phyloP scores from a whole-genome alignment of 2,113 vertebrate species.

The Grallaria varia region DNA sequence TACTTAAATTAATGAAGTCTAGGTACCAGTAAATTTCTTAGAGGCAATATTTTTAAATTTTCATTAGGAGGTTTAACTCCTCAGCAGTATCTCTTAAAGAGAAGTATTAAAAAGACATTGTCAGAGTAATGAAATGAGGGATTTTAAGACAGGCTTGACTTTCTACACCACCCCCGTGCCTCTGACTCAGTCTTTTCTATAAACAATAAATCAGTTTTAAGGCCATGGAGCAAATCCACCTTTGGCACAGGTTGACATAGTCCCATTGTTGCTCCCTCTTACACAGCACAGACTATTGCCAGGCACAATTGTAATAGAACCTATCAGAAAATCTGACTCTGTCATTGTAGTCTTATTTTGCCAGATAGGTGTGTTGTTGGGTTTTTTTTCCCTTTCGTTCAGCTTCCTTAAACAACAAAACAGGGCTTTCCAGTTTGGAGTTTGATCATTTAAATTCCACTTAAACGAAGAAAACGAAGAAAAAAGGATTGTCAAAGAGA shows the following conservation, averaged over 20 bases:
- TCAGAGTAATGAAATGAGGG: neutral
- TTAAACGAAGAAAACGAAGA: neutral
- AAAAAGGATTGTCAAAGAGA: neutral
- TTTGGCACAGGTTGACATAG: neutral
- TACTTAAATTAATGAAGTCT: neutral
- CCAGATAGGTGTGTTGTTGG: neutral
- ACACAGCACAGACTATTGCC: neutral
- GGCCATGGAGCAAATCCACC: conserved; percentile 36
- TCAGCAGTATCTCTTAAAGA: neutral
- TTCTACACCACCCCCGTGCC: neutral
- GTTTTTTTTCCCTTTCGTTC: neutral
- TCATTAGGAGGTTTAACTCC: neutral
- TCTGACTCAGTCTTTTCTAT: neutral
- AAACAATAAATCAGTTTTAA: conserved; percentile 27
- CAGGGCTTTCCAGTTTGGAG: neutral
- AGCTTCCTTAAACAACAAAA: conserved; percentile 32
- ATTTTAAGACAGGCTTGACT: neutral
- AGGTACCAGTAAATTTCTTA: neutral
- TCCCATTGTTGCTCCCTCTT: conserved; percentile 4
- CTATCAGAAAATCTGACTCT: conserved; percentile 45
- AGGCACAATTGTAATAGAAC: conserved; percentile 19
- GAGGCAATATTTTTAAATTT: neutral
- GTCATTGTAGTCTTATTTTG: conserved; percentile 23
- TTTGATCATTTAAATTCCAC: conserved; percentile 5
- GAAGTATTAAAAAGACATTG: neutral